A percentile compares a stretch with the other conserved stretches of the same genome.
These are phyloP conservation scores for Gouania willdenowi DNA, from an alignment of 2,797 vertebrate genomes.

Conservation along the genomic window DNA sequence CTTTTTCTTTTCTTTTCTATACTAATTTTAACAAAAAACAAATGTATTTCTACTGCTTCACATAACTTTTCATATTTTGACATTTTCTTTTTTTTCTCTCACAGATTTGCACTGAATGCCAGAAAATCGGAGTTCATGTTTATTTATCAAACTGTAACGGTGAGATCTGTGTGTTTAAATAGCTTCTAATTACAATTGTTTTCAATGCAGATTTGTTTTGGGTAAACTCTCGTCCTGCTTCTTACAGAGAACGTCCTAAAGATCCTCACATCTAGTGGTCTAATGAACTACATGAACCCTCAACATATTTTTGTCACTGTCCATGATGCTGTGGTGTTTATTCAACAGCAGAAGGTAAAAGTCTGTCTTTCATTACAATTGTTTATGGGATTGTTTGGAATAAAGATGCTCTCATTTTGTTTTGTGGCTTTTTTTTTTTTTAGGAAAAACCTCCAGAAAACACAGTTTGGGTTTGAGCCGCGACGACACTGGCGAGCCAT, in stretches of 20 bases:
- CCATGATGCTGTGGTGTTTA: slow-evolving; percentile 84
- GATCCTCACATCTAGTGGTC: slow-evolving; percentile 82
- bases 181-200: too few relatives aligned
- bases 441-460: slow-evolving; percentile 76
- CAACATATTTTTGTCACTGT: slow-evolving; percentile 89
- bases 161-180: slow-evolving; percentile 37
- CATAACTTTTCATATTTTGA: too few relatives aligned
- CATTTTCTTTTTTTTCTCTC: slow-evolving; percentile 16
- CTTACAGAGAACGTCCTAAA: slow-evolving; percentile 78
- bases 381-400: background rate
- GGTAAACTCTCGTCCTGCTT: too few relatives aligned
- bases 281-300: slow-evolving; percentile 83
- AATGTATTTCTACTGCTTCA: too few relatives aligned
- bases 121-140: slow-evolving; percentile 77
- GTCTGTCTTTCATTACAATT: background rate
- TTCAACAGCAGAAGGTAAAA: slow-evolving; percentile 78
- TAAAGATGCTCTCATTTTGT: background rate
- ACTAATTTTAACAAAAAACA: too few relatives aligned
- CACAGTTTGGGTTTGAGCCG: slow-evolving; percentile 78
- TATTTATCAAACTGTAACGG: slow-evolving; percentile 84
- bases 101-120: slow-evolving; percentile 82
- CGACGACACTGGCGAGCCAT: background rate
- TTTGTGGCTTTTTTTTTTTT: slow-evolving; percentile 2
- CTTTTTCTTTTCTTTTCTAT: too few relatives aligned
- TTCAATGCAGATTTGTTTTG: too few relatives aligned